Evolutionary conservation across 1,140 invertebrate species (phyloP).

Genomic region (Bombus haemorrhoidalis): DNA sequence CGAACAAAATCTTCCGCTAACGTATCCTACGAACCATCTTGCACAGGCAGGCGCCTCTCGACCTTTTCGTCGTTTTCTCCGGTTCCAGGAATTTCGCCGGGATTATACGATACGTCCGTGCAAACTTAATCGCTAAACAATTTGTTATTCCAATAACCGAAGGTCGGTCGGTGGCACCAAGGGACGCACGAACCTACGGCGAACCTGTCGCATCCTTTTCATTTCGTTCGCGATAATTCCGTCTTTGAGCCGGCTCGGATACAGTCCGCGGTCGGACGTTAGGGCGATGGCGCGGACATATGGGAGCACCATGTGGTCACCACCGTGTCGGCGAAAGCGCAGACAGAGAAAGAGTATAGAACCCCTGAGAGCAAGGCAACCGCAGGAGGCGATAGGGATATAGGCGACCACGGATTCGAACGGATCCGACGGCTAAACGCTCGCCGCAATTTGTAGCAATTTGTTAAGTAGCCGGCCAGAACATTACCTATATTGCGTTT

Average conservation of each 20-base stretch:
- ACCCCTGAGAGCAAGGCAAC: constrained; percentile 29
- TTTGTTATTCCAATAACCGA: constrained; percentile 11
- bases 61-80: neutral
- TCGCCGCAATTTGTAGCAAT: constrained; percentile 82
- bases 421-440: constrained; percentile 76
- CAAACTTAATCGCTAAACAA: constrained; percentile 55
- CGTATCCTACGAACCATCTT: constrained; percentile 19
- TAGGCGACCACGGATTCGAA: constrained; percentile 54
- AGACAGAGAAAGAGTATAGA: neutral
- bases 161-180: neutral
- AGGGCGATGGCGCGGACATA: constrained; percentile 73
- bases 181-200: neutral
- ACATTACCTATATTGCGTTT: constrained; percentile 82
- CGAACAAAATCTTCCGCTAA: neutral
- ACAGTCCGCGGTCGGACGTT: constrained; percentile 63
- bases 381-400: constrained; percentile 33
- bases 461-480: constrained; percentile 83
- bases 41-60: neutral
- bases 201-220: constrained; percentile 34
- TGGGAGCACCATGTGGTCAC: constrained; percentile 77
- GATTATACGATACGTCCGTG: neutral
- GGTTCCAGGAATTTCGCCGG: neutral
- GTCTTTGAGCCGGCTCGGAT: constrained; percentile 29
- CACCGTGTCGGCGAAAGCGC: constrained; percentile 45
- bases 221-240: constrained; percentile 39